Evolutionary conservation across 2,797 vertebrate species (phyloP), one percentile per base, ranked within the genome.

Genomic region (Poeciliopsis gracilis): DNA sequence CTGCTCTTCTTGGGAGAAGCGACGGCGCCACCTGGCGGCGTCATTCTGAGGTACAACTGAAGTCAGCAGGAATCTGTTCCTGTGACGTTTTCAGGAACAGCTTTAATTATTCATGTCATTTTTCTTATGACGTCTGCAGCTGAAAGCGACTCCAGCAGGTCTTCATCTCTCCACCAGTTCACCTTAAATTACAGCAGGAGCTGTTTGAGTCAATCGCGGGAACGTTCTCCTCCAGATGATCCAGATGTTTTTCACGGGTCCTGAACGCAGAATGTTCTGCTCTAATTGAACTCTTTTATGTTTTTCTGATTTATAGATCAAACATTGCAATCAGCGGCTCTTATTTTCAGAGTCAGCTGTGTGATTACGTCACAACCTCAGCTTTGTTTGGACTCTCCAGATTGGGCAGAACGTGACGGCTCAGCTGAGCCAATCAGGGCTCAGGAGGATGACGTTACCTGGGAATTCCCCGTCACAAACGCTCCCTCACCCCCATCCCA

Each of bases 341-440:
- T 67, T 38, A 67, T 41, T 41, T 30, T 30, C n/a, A 4, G 30
- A 20, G 33, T 66, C 23, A 69, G 38, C 20, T 67, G 63, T 49
- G 49, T 51, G 8, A 8, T 72, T 46, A 72, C 45, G 71, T 49
- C 18, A 49, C 20, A 51, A 33, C 66, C 10, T 38, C 1, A 6
- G 2, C 12, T 59, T 25, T 4, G 20, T 41, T 67, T 67, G 20
- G 18, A 66, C 15, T 15, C 20, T 23, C 71, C 75, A 90, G 76
- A 93, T 95, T 94, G 91, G 93, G 9, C 74, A 9, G 7, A 5
- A 25, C 16, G 25, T 53, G 80, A 87, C 33, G 9, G 93, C 90
- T 3, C 0, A 12, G 1, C 81, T 94, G 92, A 70, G 82, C 89
- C 41, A 90, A 94, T 93, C 74, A 23, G n/a, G n/a, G 43, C 15